Evolutionary conservation across 2,797 vertebrate species (phyloP), one percentile per base, ranked within the genome.

Genomic region (Thalassophryne amazonica): DNA sequence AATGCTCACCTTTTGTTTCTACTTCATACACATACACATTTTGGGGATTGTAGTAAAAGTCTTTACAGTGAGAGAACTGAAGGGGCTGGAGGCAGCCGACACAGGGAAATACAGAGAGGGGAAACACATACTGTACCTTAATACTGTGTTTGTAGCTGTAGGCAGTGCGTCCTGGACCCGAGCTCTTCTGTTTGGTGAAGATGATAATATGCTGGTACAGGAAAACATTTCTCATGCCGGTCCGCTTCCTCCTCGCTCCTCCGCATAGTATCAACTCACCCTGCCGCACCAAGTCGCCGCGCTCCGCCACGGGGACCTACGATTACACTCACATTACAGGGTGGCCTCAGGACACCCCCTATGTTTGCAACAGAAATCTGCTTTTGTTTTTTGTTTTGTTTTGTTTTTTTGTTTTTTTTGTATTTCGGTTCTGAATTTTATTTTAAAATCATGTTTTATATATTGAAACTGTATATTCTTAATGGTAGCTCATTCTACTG

Each of bases 81-180:
- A n/a, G n/a, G n/a, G n/a, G n/a, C n/a, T n/a, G n/a, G n/a, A n/a
- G n/a, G n/a, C n/a, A n/a, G n/a, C n/a, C n/a, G n/a, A n/a, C n/a
- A n/a, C n/a, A n/a, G n/a, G n/a, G n/a, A n/a, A n/a, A n/a, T n/a
- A n/a, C n/a, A n/a, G n/a, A n/a, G n/a, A n/a, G n/a, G n/a, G n/a
- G n/a, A n/a, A n/a, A n/a, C n/a, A n/a, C n/a, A n/a, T n/a, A n/a
- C 3, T 12, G 21, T 13, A 95, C 94, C 93, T 94, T 94, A 71
- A 95, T 91, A 70, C 91, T 88, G 76, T 94, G 90, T 48, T 97
- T 97, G 82, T 90, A 94, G 75, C 86, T 91, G 72, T 92, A 95
- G 29, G 60, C 34, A 10, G 68, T 86, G 34, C 86, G 80, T 5
- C 89, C 91, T 0, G 88, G 84, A 9, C 85, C 76, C 0, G 87